A percentile compares a stretch with the other conserved stretches of the same genome.
phyloP scores from a whole-genome alignment of 2,113 vertebrate species.

The Tinamus guttatus region DNA sequence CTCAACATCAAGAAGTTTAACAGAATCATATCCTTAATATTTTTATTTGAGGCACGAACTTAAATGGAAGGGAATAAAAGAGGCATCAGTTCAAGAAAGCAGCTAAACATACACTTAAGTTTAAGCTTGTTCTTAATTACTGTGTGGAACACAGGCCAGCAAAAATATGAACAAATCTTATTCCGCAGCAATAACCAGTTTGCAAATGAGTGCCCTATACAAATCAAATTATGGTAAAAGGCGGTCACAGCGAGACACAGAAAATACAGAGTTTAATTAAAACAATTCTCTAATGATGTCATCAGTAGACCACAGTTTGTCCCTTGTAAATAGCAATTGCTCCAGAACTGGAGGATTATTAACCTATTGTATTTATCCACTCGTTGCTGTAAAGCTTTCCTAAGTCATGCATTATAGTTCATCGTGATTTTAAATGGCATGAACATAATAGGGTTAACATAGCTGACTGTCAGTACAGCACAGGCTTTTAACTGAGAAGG shows the following conservation, averaged over 20 bases:
- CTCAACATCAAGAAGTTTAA: not conserved
- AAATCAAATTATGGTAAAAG: constrained; percentile 38
- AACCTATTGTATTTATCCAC: constrained; percentile 19
- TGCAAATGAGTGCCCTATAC: constrained; percentile 9
- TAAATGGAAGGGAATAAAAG: constrained; percentile 19
- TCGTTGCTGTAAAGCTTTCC: not conserved
- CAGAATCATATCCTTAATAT: not conserved
- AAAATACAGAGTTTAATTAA: constrained; percentile 31
- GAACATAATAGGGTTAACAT: not conserved
- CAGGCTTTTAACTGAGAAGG: not conserved
- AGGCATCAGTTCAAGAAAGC: not conserved
- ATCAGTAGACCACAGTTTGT: not conserved
- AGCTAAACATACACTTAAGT: not conserved
- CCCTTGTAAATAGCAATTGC: constrained; percentile 25
- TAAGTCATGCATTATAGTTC: not conserved
- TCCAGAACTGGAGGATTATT: constrained; percentile 21
- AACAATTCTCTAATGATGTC: constrained; percentile 35
- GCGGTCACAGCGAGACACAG: not conserved
- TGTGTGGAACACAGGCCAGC: not conserved
- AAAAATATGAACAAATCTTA: not conserved
- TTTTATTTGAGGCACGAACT: not conserved
- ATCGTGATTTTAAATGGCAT: constrained; percentile 17
- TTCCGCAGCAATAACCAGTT: constrained; percentile 15
- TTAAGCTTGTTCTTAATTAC: constrained; percentile 6
- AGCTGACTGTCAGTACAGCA: not conserved